Percentiles rank a stretch among this genome's conserved stretches.
phyloP scores from a whole-genome alignment of 1,140 invertebrate genomes.

The Dreissena rostriformis region DNA sequence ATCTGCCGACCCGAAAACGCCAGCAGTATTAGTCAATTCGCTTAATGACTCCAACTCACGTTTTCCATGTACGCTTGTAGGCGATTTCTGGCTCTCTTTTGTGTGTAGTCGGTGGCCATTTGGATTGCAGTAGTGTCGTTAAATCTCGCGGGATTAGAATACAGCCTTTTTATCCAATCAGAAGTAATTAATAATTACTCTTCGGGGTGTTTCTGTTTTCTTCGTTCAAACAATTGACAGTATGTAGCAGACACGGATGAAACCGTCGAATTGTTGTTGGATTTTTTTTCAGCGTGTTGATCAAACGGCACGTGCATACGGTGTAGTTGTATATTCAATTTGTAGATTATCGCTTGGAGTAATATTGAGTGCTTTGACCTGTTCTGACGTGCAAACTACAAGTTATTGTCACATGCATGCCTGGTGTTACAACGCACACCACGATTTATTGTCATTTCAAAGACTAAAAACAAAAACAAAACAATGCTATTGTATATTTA shows the following conservation, averaged over 20 bases:
- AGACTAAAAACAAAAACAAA: no score
- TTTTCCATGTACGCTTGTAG: constrained; percentile 30
- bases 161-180: constrained; percentile 51
- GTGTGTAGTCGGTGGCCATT: constrained; percentile 36
- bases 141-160: constrained; percentile 31
- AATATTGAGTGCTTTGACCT: constrained; percentile 19
- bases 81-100: constrained; percentile 22
- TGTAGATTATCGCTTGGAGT: constrained; percentile 1
- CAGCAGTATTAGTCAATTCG: constrained; percentile 28
- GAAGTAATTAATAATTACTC: constrained; percentile 54
- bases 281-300: constrained; percentile 21
- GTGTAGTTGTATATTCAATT: constrained; percentile 4
- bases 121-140: constrained; percentile 40
- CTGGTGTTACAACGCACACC: no score
- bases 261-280: background rate
- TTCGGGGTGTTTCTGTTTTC: constrained; percentile 51
- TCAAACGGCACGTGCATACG: constrained; percentile 3
- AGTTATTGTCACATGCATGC: background rate
- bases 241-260: constrained; percentile 28
- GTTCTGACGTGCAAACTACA: background rate
- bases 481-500: no score
- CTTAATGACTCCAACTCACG: constrained; percentile 50
- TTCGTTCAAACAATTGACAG: constrained; percentile 49
- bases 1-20: constrained; percentile 36
- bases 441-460: no score